Base-by-base conservation (phyloP, 2,113 vertebrate genomes). In the Oryzias woworae region DNA sequence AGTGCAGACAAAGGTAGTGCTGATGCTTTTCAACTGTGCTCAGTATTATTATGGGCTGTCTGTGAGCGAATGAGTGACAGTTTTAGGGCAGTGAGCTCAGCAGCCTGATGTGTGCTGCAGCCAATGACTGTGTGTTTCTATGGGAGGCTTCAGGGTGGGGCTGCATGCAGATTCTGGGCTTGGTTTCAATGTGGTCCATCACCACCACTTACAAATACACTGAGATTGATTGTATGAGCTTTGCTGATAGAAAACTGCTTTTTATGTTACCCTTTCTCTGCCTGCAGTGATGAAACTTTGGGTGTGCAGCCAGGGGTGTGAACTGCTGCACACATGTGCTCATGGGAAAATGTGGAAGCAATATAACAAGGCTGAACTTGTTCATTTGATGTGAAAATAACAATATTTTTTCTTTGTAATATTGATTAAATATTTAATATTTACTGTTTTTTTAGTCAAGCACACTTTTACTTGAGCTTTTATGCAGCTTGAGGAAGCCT, bases 61-160 rank as follows among this genome's bases (percentile, higher is more conserved):
- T 58, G 4, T 26, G 69, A 70, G 66, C 55, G 50, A 58, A 70
- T 69, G 72, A 73, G 58, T 3, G 59, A 68, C 65, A 69, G 66
- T 80, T 82, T 62, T 6, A 65, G 70, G 53, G 55, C 75, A 65
- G 10, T 26, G 4, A 54, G 31, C 53, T 68, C 41, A 23, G 7
- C 60, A 16, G 48, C 10, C 58, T 78, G 78, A 82, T 66, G 49
- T 70, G 53, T 52, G 47, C 57, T 47, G 41, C 43, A 51, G 60
- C 49, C 45, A 75, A 69, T 80, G 66, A 44, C 56, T 71, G 73
- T 62, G 72, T 72, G 77, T 51, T 78, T 80, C 78, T 71, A 80
- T 82, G 71, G 53, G 69, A 51, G 78, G 61, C 61, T 68, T 46
- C 53, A 78, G 83, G 82, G 87, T 80, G 85, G 77, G 87, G 82